Evolutionary conservation across 1,140 invertebrate genomes (phyloP).

Genomic region (Pollicipes pollicipes): DNA sequence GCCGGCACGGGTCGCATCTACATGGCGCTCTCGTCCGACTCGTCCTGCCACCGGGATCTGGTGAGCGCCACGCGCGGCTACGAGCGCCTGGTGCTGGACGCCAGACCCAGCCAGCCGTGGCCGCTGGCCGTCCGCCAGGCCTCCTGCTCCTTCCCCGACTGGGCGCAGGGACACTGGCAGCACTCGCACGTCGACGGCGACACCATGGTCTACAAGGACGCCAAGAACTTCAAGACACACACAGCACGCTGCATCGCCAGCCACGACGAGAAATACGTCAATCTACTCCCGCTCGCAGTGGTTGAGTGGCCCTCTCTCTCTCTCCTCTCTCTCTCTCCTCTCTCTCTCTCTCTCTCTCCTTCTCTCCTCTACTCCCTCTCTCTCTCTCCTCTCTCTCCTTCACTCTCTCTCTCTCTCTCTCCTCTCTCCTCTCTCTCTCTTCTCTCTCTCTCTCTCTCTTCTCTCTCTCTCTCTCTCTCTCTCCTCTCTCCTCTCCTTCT

Average conservation of each 20-base stretch:
- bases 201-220: constrained; percentile 42
- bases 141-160: constrained; percentile 39
- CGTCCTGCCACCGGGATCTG: constrained; percentile 41
- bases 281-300: constrained; percentile 37
- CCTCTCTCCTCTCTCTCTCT: no score
- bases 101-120: constrained; percentile 20
- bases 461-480: no score
- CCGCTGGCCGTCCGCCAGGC: constrained; percentile 12
- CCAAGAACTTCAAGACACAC: constrained; percentile 42
- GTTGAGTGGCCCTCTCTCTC: no score
- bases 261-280: constrained; percentile 28
- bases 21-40: constrained; percentile 47
- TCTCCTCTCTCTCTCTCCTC: no score
- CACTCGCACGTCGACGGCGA: constrained; percentile 39
- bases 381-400: no score
- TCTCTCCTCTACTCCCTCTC: no score
- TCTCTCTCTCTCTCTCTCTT: no score
- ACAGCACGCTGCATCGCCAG: constrained; percentile 39
- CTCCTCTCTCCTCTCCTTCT: no score
- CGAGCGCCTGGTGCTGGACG: constrained; percentile 37
- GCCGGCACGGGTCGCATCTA: constrained; percentile 35
- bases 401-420: no score
- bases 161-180: constrained; percentile 46
- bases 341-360: no score
- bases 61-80: constrained; percentile 38